Evolutionary conservation across 2,113 vertebrate genomes (phyloP).

Genomic region (Pseudois nayaur): DNA sequence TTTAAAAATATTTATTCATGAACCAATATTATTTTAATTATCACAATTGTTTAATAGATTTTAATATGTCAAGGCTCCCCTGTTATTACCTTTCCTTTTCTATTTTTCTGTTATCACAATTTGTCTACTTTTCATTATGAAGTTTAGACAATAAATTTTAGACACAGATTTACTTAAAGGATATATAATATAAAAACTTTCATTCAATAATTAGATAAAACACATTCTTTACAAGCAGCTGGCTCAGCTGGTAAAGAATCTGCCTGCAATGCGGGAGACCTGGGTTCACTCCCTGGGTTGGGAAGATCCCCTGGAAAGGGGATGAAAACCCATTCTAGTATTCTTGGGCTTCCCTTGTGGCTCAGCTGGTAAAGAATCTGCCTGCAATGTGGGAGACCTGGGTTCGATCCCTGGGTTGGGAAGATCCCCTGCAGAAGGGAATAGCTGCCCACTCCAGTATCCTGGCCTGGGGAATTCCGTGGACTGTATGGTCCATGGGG

Average conservation of each 20-base stretch:
- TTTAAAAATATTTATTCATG: background rate
- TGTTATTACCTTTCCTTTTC: background rate
- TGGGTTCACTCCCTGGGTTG: background rate
- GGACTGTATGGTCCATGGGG: background rate
- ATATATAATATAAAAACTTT: background rate
- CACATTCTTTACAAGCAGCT: background rate
- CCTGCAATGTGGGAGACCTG: background rate
- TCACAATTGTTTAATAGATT: background rate
- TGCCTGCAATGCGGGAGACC: background rate
- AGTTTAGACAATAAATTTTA: background rate
- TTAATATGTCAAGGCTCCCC: background rate
- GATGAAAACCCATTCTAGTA: too few species aligned
- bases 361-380: background rate
- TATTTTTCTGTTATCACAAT: background rate
- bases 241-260: background rate
- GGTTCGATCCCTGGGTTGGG: background rate
- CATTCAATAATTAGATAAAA: background rate
- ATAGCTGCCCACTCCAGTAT: background rate
- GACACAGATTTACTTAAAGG: background rate
- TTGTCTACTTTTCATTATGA: background rate
- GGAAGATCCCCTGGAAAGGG: background rate
- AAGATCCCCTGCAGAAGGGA: background rate
- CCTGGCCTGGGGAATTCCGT: background rate
- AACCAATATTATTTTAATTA: background rate
- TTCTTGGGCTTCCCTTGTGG: background rate